Evolutionary conservation across 53 echinoderm and acorn worm species (phyloP), one percentile per base, ranked within the genome.

Genomic region (Paelopatides confundens): DNA sequence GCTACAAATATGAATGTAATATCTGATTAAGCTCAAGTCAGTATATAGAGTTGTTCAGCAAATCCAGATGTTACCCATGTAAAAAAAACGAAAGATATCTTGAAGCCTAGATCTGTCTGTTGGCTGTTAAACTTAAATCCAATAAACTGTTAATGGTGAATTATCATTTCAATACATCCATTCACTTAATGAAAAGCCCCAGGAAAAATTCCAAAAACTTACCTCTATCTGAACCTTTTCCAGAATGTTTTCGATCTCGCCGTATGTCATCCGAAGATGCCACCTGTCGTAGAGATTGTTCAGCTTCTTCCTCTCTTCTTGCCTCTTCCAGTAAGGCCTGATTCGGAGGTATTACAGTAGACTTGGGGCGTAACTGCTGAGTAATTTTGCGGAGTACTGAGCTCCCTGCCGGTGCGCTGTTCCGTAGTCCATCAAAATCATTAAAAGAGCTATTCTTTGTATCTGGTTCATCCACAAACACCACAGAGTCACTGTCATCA

Each of bases 201-300:
- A 43, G 12, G 0, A 39, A 39, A 43, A 43, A 43, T 43, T 43
- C 43, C 43, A 8, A 0, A 43, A 43, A 67, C 79, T 53, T 79
- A 79, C 79, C 79, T 79, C 79, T 79, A 32, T 79, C 79, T 34
- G 53, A 79, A 50, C 50, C 33, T 52, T 79, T 79, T 21, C 52
- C 50, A 49, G 79, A 18, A 3, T 50, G 24, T 31, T 53, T 79
- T 23, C 39, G 40, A 40, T 74, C 74, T 8, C 36, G 36, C 39
- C 89, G 88, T 85, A 95, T 92, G 85, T 96, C 93, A 86, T 96
- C 96, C 0, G 96, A 93, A 5, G 96, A 96, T 0, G 96, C 93
- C 4, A 93, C 90, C 68, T 92, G 92, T 85, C 93, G 92, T 63
- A 96, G 92, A 78, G 85, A 82, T 2, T 69, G 76, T 34, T 81